Percentiles rank a stretch among this genome's conserved stretches.
phyloP scores from a whole-genome alignment of 2,113 vertebrate genomes.

The Gymnarchus niloticus region DNA sequence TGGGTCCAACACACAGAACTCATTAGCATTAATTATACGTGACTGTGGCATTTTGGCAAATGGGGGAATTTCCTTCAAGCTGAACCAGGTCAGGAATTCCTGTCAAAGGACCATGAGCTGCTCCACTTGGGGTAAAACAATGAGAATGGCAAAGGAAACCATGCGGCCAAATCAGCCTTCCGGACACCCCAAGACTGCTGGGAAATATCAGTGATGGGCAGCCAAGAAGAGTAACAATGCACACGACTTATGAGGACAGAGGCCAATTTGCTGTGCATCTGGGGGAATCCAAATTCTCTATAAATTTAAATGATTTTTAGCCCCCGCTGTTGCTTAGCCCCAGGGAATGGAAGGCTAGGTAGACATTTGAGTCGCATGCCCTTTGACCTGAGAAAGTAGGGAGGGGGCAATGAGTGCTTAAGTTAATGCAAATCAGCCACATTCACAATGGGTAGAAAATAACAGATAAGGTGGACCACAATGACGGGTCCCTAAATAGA shows the following conservation, averaged over 20 bases:
- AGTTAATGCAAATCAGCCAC: slow-evolving; percentile 53
- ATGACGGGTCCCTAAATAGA: slow-evolving; percentile 22
- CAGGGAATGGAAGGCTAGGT: slow-evolving; percentile 57
- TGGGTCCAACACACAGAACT: not conserved
- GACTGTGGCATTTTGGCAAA: not conserved
- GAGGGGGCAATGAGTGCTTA: slow-evolving; percentile 32
- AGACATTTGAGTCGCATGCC: slow-evolving; percentile 56
- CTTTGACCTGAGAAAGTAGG: slow-evolving; percentile 46
- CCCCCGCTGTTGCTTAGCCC: slow-evolving; percentile 57
- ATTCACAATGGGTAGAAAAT: slow-evolving; percentile 47
- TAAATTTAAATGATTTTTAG: slow-evolving; percentile 53
- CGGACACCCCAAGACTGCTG: not conserved
- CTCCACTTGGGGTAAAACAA: not conserved
- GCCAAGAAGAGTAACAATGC: not conserved
- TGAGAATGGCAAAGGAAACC: slow-evolving; percentile 1
- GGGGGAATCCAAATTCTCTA: slow-evolving; percentile 48
- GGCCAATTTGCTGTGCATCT: slow-evolving; percentile 39
- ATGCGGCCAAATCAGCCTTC: not conserved
- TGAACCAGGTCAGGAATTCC: not conserved
- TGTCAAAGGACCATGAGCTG: not conserved
- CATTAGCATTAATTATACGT: not conserved
- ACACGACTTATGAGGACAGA: not conserved
- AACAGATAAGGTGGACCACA: slow-evolving; percentile 25
- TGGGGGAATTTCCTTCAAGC: slow-evolving; percentile 26
- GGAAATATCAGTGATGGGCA: not conserved